Percentiles rank a stretch among this genome's conserved stretches.
Conservation (phyloP, 2,113 vertebrate genomes). For the Chionis minor region DNA sequence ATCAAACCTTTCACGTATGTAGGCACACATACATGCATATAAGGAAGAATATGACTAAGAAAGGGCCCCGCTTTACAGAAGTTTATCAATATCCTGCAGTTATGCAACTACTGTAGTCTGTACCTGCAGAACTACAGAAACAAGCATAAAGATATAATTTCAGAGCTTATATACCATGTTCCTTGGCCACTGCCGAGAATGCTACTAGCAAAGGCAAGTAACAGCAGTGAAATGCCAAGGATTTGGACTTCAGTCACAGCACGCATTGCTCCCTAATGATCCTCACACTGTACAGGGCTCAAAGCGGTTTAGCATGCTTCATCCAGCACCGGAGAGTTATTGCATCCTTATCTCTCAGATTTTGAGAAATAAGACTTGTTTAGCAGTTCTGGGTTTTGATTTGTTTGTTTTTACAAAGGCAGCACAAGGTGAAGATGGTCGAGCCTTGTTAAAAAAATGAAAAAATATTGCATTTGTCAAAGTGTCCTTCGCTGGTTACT, state of each 20-base stretch:
- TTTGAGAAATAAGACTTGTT: background rate
- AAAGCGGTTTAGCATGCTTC: background rate
- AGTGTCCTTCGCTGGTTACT: background rate
- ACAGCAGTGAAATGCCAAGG: background rate
- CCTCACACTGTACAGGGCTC: fast-evolving
- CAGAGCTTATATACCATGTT: background rate
- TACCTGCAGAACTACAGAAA: background rate
- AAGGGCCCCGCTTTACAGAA: background rate
- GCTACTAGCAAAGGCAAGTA: background rate
- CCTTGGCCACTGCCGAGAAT: background rate
- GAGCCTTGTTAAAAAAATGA: background rate
- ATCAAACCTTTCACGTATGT: background rate
- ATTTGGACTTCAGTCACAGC: background rate
- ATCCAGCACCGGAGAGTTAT: no score
- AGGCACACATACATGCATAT: background rate
- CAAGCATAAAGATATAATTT: background rate
- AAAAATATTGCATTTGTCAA: background rate
- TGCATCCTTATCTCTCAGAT: fast-evolving
- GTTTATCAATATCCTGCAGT: background rate
- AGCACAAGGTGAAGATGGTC: background rate
- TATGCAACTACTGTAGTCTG: background rate
- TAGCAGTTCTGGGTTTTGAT: fast-evolving
- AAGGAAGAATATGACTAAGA: background rate
- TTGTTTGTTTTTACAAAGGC: background rate
- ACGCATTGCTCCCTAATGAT: background rate